These are phyloP conservation scores for Baronia brevicornis DNA, from an alignment of 2,888 invertebrate genomes.

Conservation along the genomic window DNA sequence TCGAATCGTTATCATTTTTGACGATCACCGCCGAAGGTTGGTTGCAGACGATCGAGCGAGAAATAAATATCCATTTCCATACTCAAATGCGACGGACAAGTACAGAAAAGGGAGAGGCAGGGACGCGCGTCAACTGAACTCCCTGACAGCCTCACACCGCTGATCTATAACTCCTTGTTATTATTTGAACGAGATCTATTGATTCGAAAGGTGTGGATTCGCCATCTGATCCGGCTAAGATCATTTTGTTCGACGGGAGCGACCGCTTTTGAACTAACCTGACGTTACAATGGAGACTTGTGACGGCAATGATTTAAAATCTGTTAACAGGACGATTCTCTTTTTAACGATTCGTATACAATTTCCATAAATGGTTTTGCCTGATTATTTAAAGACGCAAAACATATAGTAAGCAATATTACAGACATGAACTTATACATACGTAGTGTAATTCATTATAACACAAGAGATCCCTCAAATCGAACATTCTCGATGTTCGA, in stretches of 20 bases:
- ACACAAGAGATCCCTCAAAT: neutral
- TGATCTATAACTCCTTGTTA: constrained; percentile 75
- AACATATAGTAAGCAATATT: constrained; percentile 57
- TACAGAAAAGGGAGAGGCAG: constrained; percentile 37
- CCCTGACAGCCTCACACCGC: constrained; percentile 36
- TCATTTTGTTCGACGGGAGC: constrained; percentile 72
- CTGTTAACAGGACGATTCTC: constrained; percentile 74
- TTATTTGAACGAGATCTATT: constrained; percentile 75
- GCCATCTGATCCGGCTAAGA: constrained; percentile 62
- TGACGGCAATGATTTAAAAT: constrained; percentile 76
- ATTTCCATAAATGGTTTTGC: constrained; percentile 72
- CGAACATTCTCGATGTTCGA: constrained; percentile 18
- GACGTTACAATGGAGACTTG: constrained; percentile 69
- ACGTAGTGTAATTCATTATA: too few species aligned
- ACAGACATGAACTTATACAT: constrained; percentile 18
- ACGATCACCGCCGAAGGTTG: constrained; percentile 61
- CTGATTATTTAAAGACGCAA: constrained; percentile 61
- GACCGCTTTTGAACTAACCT: constrained; percentile 73
- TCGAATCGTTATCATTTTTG: constrained; percentile 68
- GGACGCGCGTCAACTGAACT: constrained; percentile 25
- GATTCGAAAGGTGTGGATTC: constrained; percentile 70
- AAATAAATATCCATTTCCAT: constrained; percentile 74
- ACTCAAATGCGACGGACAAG: constrained; percentile 52
- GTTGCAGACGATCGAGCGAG: constrained; percentile 44
- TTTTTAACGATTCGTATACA: constrained; percentile 75